Base-by-base conservation (phyloP, 2,797 vertebrate species). In the Silurus lanzhouensis region DNA sequence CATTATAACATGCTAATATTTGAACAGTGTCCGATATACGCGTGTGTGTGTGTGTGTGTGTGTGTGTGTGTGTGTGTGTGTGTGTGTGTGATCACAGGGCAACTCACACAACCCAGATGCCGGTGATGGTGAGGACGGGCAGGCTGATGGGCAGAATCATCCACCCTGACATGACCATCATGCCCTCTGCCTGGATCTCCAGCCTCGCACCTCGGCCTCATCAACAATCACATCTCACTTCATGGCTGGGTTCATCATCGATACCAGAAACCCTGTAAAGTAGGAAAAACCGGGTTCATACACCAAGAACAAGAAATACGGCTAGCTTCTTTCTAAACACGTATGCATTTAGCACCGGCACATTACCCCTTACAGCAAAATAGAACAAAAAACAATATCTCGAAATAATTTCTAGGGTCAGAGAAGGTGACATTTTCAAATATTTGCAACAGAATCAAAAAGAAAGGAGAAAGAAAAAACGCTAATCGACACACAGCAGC, bases 31-130 rank as follows among this genome's bases (percentile, higher is more conserved):
- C 48, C 48, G 48, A 10, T 52, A 10, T 52, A 10, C 5, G 13
- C 19, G 57, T 20, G 57, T 22, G 31, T 46, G 64, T n/a, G 15
- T 60, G 31, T 44, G 61, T 25, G 61, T 71, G 31, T 70, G 67
- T 64, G 64, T n/a, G 15, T 60, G 31, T 70, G 67, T 60, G 55
- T 27, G 20, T 46, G 61, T 25, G 61, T 52, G n/a, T 64, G 71
- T 83, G 1, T 83, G 38, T 48, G 25, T 7, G 46, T 25, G 38
- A 5, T 38, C 60, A 14, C 5, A 38, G 20, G 20, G 22, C 20
- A 31, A 96, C 96, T 96, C 90, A 97, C 96, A 97, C 96, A 14
- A 97, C 94, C 96, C 97, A 97, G 93, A 97, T 96, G 84, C 96
- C 96, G 71, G 95, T 95, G 93, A 97, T 96, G 92, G 95, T 96